phyloP scores from a whole-genome alignment of 2,797 vertebrate species.

The Micrastur ruficollis region DNA sequence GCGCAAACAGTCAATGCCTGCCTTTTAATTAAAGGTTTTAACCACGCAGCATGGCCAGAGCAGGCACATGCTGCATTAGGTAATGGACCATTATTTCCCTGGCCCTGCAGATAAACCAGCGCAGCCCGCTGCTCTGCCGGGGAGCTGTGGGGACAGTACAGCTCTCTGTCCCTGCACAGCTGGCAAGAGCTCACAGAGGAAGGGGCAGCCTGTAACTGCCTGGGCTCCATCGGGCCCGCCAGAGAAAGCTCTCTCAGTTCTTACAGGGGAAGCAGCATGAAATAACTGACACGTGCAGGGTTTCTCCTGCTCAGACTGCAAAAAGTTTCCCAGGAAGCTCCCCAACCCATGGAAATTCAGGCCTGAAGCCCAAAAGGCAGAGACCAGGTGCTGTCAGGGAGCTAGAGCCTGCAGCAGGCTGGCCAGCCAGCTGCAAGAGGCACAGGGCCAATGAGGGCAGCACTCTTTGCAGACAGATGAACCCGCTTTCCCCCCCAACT shows the following conservation, averaged over 20 bases:
- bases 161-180: not conserved
- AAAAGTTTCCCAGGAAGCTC: not conserved
- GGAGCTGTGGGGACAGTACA: not conserved
- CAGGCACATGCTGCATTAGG: not conserved
- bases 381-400: not conserved
- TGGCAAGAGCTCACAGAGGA: not conserved
- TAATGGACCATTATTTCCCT: not conserved
- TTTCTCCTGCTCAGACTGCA: not conserved
- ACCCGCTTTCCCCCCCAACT: not conserved
- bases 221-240: rapidly evolving
- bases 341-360: rapidly evolving
- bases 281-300: rapidly evolving
- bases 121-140: not conserved
- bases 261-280: not conserved
- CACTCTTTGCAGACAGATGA: not conserved
- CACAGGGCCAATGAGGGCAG: not conserved
- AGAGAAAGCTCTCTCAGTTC: not conserved
- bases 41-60: not conserved
- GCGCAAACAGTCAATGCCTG: not conserved
- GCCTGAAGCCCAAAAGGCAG: not conserved
- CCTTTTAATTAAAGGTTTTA: not conserved
- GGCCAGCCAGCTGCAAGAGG: too few species aligned
- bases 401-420: not conserved
- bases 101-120: not conserved
- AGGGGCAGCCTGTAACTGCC: not conserved